Conservation (phyloP, 2,797 vertebrate species). For the Scolopax rusticola region DNA sequence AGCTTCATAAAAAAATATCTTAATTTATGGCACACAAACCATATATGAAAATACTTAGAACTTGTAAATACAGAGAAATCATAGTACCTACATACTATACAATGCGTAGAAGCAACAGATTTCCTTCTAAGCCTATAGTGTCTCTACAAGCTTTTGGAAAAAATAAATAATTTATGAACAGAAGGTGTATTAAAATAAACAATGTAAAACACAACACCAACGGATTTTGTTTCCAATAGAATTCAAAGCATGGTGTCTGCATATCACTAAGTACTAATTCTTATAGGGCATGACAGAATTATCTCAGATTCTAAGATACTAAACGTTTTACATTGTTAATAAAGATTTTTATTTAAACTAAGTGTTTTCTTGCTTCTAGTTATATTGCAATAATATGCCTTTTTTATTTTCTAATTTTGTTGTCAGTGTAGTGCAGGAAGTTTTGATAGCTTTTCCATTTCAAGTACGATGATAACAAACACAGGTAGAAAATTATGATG, state of each 20-base stretch:
- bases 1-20: slow-evolving; percentile 68
- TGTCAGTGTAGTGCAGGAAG: neutral
- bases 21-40: slow-evolving; percentile 72
- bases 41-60: slow-evolving; percentile 67
- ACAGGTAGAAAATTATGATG: no score
- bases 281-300: slow-evolving; percentile 87
- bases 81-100: slow-evolving; percentile 58
- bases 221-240: slow-evolving; percentile 77
- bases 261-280: slow-evolving; percentile 84
- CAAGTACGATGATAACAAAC: no score
- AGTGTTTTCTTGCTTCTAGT: slow-evolving; percentile 47
- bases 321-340: slow-evolving; percentile 85
- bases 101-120: slow-evolving; percentile 73
- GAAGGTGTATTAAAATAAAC: slow-evolving; percentile 72
- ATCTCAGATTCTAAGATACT: slow-evolving; percentile 85
- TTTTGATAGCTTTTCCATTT: neutral
- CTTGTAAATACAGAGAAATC: slow-evolving; percentile 81
- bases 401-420: neutral
- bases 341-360: slow-evolving; percentile 83
- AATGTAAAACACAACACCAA: slow-evolving; percentile 70
- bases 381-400: neutral
- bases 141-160: slow-evolving; percentile 75
- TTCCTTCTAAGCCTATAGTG: slow-evolving; percentile 71
- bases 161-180: slow-evolving; percentile 67
- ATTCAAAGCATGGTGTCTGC: slow-evolving; percentile 86